Percentiles rank a stretch among this genome's conserved stretches.
These are phyloP conservation scores for Rhyzopertha dominica DNA, from an alignment of 1,140 invertebrate species.

Conservation along the genomic window DNA sequence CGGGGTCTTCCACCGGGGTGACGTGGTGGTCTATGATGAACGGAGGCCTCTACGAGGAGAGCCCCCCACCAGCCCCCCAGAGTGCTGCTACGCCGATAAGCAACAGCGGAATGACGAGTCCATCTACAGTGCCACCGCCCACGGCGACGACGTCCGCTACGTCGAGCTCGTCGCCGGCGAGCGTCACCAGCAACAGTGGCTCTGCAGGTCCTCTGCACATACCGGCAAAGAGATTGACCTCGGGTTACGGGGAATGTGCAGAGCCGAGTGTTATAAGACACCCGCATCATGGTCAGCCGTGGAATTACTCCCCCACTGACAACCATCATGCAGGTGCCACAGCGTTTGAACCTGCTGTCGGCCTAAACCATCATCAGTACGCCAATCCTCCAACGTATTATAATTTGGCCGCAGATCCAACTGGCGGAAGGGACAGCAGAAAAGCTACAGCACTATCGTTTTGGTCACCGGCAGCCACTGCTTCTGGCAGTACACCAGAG, in stretches of 20 bases:
- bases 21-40: slow-evolving; percentile 81
- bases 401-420: slow-evolving; percentile 63
- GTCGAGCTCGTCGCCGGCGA: slow-evolving; percentile 65
- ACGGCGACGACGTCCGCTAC: slow-evolving; percentile 52
- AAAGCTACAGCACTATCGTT: slow-evolving; percentile 59
- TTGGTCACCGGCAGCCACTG: slow-evolving; percentile 57
- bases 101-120: slow-evolving; percentile 49
- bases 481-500: slow-evolving; percentile 51
- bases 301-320: slow-evolving; percentile 64
- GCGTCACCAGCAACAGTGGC: slow-evolving; percentile 57
- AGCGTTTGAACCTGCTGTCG: slow-evolving; percentile 54
- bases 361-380: slow-evolving; percentile 67
- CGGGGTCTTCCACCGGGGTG: slow-evolving; percentile 70
- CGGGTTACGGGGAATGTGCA: slow-evolving; percentile 56
- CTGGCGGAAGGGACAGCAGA: slow-evolving; percentile 54
- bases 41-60: slow-evolving; percentile 69
- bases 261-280: slow-evolving; percentile 67
- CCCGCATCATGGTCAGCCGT: slow-evolving; percentile 61
- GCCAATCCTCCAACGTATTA: slow-evolving; percentile 69
- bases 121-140: slow-evolving; percentile 52
- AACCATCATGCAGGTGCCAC: slow-evolving; percentile 53
- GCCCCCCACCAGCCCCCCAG: slow-evolving; percentile 59
- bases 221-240: slow-evolving; percentile 68
- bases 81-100: slow-evolving; percentile 49
- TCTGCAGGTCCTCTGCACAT: slow-evolving; percentile 69